phyloP scores from a whole-genome alignment of 2,888 invertebrate genomes.

The Zootermopsis nevadensis region DNA sequence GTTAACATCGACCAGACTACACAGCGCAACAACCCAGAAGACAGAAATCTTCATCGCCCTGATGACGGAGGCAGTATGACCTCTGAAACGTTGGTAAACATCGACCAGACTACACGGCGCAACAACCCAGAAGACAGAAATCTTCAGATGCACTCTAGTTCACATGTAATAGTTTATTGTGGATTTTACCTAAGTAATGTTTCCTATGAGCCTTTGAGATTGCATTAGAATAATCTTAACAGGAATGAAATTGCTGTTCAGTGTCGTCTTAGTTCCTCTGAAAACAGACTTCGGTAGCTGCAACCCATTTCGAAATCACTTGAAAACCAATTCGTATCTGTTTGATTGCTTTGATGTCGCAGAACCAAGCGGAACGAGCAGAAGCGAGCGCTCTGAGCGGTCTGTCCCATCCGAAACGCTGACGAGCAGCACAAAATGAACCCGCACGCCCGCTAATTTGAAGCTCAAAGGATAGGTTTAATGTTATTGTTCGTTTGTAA shows the following conservation, averaged over 20 bases:
- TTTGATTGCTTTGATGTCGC: slow-evolving; percentile 20
- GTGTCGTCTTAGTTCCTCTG: not conserved
- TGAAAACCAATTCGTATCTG: not conserved
- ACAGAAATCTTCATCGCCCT: no score
- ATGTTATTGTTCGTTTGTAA: slow-evolving; percentile 33
- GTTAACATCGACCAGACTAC: no score
- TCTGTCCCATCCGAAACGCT: not conserved
- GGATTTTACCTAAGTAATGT: no score
- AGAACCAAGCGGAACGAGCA: not conserved
- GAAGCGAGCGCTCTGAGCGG: not conserved
- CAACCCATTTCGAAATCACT: not conserved
- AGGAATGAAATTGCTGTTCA: not conserved
- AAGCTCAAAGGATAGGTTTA: slow-evolving; percentile 1
- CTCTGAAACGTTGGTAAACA: no score
- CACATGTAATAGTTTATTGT: no score
- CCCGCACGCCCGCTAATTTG: slow-evolving; percentile 2
- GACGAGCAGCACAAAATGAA: slow-evolving; percentile 15
- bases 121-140: no score
- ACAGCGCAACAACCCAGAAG: no score
- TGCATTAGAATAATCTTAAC: not conserved
- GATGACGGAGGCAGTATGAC: no score
- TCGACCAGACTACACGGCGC: no score
- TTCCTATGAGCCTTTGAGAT: not conserved
- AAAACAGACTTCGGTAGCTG: not conserved
- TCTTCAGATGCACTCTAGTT: no score